A percentile compares a stretch with the other conserved stretches of the same genome.
Evolutionary conservation across 2,888 invertebrate species (phyloP).

Genomic region (Mycalesis mineus): DNA sequence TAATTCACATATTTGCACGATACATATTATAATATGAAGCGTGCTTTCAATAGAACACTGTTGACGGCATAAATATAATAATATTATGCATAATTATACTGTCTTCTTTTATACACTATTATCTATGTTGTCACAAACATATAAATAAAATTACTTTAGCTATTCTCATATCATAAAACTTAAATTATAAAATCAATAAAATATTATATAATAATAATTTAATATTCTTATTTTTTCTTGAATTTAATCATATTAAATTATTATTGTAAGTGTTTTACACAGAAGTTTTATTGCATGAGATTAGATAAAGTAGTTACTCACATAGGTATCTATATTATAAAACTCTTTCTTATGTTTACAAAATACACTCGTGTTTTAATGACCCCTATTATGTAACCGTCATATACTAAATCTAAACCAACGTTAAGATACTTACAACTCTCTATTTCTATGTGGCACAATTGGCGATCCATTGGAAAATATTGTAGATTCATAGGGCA

Average conservation of each 20-base stretch:
- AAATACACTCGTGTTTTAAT: too few relatives aligned
- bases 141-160: neutral
- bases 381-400: too few relatives aligned
- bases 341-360: neutral
- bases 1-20: slow-evolving; percentile 21
- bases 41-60: slow-evolving; percentile 30
- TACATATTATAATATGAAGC: slow-evolving; percentile 36
- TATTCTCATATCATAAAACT: too few relatives aligned
- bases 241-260: too few relatives aligned
- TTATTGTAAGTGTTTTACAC: too few relatives aligned
- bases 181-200: too few relatives aligned
- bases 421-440: slow-evolving; percentile 91
- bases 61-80: slow-evolving; percentile 1
- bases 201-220: too few relatives aligned
- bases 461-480: slow-evolving; percentile 97
- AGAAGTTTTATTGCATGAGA: too few relatives aligned
- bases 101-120: neutral
- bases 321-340: neutral
- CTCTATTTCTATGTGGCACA: slow-evolving; percentile 97
- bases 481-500: slow-evolving; percentile 98
- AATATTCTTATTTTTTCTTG: too few relatives aligned
- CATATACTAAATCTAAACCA: slow-evolving; percentile 16
- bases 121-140: too few relatives aligned
- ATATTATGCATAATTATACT: slow-evolving; percentile 1
- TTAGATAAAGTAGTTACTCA: neutral